A percentile compares a stretch with the other conserved stretches of the same genome.
These are phyloP conservation scores for Leuciscus idus DNA, from an alignment of 2,113 vertebrate species.

Conservation along the genomic window DNA sequence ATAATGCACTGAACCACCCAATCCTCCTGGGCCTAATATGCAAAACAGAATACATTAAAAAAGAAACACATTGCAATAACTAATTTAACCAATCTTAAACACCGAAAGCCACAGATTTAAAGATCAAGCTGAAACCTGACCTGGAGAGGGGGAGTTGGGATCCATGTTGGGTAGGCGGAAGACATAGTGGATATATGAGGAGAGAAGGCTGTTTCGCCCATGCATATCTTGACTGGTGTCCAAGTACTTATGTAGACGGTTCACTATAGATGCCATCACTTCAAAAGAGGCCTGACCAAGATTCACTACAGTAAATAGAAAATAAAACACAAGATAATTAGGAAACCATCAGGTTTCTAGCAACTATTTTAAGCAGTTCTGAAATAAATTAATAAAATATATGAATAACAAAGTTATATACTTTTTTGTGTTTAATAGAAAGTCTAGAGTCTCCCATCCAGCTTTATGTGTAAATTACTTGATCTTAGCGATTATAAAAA, in stretches of 20 bases:
- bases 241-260: slow-evolving; percentile 95
- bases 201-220: slow-evolving; percentile 94
- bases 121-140: slow-evolving; percentile 66
- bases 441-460: background rate
- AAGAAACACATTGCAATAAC: background rate
- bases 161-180: slow-evolving; percentile 93
- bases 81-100: background rate
- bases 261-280: slow-evolving; percentile 96
- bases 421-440: background rate
- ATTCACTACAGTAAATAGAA: slow-evolving; percentile 82
- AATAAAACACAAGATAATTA: background rate
- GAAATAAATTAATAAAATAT: background rate
- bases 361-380: background rate
- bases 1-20: slow-evolving; percentile 95
- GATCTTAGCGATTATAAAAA: background rate
- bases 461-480: background rate
- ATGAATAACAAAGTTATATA: background rate
- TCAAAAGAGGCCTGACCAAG: slow-evolving; percentile 96
- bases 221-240: slow-evolving; percentile 97
- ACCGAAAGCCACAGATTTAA: background rate
- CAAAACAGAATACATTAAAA: background rate
- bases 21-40: slow-evolving; percentile 85
- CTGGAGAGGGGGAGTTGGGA: slow-evolving; percentile 93
- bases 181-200: slow-evolving; percentile 95
- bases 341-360: background rate